phyloP scores from a whole-genome alignment of 2,888 invertebrate species.

The Chymomyza caudatula region DNA sequence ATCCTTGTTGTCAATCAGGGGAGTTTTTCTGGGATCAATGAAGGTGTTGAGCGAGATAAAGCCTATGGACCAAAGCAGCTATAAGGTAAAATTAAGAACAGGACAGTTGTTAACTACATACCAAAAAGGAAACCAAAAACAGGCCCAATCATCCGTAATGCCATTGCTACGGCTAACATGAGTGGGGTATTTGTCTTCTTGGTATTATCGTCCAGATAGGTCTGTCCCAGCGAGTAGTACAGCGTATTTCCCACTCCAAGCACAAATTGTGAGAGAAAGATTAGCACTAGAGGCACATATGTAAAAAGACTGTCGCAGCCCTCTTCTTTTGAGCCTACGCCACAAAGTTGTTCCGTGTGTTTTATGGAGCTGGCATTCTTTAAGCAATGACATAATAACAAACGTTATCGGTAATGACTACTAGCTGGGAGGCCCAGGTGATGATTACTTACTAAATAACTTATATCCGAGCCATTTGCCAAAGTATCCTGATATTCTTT shows the following conservation, averaged over 20 bases:
- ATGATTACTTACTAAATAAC: conserved; percentile 54
- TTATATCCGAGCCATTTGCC: conserved; percentile 26
- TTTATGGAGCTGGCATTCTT: conserved; percentile 50
- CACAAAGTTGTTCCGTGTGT: conserved; percentile 67
- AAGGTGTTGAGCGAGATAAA: conserved; percentile 80
- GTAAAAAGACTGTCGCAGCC: conserved; percentile 78
- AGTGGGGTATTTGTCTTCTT: conserved; percentile 83
- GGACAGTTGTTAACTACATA: conserved; percentile 18
- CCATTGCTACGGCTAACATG: conserved; percentile 79
- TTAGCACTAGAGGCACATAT: conserved; percentile 80
- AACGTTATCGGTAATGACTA: too few relatives aligned
- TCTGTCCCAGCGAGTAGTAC: conserved; percentile 83
- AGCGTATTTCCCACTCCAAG: conserved; percentile 84
- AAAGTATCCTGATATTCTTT: conserved; percentile 73
- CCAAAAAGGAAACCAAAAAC: conserved; percentile 82
- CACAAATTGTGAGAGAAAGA: conserved; percentile 84
- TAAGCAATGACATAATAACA: not conserved
- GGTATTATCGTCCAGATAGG: conserved; percentile 85
- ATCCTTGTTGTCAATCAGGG: conserved; percentile 81
- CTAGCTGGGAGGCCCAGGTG: too few relatives aligned
- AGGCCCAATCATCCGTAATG: conserved; percentile 79
- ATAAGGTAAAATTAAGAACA: not conserved
- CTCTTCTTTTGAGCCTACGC: conserved; percentile 63
- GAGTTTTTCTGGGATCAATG: conserved; percentile 81
- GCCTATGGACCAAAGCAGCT: conserved; percentile 61